These are phyloP conservation scores for Lanistes nyassanus DNA, from an alignment of 1,140 invertebrate genomes.

Conservation along the genomic window DNA sequence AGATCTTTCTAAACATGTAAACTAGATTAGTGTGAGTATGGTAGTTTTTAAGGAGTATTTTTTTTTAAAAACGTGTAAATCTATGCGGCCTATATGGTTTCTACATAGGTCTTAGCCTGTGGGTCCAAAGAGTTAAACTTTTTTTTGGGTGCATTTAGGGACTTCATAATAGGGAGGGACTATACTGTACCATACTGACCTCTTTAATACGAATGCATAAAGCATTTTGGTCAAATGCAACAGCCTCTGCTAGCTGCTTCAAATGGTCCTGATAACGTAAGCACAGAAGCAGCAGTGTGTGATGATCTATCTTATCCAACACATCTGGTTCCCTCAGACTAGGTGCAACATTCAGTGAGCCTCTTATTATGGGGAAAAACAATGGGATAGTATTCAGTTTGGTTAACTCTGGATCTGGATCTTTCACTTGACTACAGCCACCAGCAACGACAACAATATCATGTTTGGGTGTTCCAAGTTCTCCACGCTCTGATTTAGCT, in stretches of 20 bases:
- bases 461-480: constrained; percentile 56
- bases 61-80: too few species aligned
- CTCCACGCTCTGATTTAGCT: constrained; percentile 69
- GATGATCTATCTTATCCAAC: constrained; percentile 80
- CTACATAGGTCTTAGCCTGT: too few species aligned
- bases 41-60: too few species aligned
- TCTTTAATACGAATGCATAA: constrained; percentile 80
- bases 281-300: constrained; percentile 72
- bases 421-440: constrained; percentile 73
- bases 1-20: too few species aligned
- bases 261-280: constrained; percentile 82
- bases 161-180: neutral
- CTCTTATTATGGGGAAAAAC: constrained; percentile 92
- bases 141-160: neutral
- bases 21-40: too few species aligned
- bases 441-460: constrained; percentile 87
- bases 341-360: constrained; percentile 82
- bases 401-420: constrained; percentile 84
- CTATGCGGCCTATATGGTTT: too few species aligned
- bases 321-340: constrained; percentile 88
- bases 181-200: constrained; percentile 67
- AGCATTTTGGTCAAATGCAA: constrained; percentile 79
- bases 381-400: constrained; percentile 84
- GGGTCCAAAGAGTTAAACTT: too few species aligned
- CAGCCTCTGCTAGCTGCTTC: constrained; percentile 75